Evolutionary conservation across 2,888 invertebrate species (phyloP), one percentile per base, ranked within the genome.

Genomic region (Nycteola revayana): DNA sequence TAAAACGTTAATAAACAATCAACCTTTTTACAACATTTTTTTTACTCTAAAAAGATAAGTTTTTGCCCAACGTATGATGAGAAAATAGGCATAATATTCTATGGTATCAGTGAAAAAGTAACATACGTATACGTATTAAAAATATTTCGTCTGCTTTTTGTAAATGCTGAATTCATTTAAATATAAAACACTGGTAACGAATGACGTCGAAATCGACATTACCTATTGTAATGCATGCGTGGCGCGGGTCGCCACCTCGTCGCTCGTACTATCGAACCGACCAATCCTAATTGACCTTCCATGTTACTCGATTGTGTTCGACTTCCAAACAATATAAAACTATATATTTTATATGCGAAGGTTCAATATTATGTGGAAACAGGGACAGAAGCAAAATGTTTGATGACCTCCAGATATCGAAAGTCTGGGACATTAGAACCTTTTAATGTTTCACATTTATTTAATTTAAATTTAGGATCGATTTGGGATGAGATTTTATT

Each of bases 221-320:
- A 83, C 67, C 68, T 79, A 87, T 86, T 86, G 76, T 84, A 85
- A 86, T 82, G 66, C 70, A 84, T 82, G 75, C 80, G 73, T 68
- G 70, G 61, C 69, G 36, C 65, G 58, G 78, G 80, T 83, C 82
- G 66, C 59, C 72, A 74, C 76, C 75, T 78, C 73, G 58, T 44
- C 58, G 58, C 55, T 57, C 54, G 60, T 46, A 61, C 62, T 50
- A 54, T 48, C 42, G 39, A 48, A 37, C 37, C 59, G 48, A 60
- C 82, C 75, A 73, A 46, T 37, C 28, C 44, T 22, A 37, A 24
- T 34, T 57, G 76, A 65, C 67, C 76, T 62, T 40, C 57, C 55
- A 40, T 47, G 49, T 51, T 51, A 43, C 45, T 21, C 29, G 9
- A 21, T 30, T 21, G 17, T 27, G 9, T 21, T 27, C 14, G 7